phyloP scores from a whole-genome alignment of 2,113 vertebrate species.

The Crotalus viridis region DNA sequence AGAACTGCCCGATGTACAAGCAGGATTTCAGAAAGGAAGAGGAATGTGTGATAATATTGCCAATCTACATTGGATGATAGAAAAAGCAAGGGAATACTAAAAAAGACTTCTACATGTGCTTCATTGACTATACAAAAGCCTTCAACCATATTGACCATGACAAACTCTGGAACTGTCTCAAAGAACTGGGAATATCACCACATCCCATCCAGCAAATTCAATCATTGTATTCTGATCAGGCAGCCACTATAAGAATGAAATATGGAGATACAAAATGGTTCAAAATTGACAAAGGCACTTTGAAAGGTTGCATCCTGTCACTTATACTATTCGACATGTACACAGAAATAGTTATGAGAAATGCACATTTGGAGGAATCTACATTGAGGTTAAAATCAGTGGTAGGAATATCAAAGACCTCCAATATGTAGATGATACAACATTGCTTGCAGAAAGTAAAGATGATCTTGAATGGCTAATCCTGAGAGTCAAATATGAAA shows the following conservation, averaged over 20 bases:
- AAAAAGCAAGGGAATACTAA: neutral
- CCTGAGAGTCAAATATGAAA: no score
- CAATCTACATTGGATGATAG: neutral
- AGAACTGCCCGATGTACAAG: neutral
- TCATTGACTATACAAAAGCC: neutral
- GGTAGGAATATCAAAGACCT: neutral
- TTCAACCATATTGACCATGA: neutral
- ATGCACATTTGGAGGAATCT: neutral
- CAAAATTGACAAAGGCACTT: neutral
- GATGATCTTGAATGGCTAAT: no score
- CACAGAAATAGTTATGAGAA: neutral
- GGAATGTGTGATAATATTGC: neutral
- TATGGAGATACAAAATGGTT: neutral
- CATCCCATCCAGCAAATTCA: neutral
- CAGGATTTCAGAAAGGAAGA: neutral
- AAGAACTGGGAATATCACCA: neutral
- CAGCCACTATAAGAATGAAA: neutral
- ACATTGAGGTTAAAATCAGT: neutral
- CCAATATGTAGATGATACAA: no score
- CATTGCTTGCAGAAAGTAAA: no score
- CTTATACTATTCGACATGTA: neutral
- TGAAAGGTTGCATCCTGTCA: neutral
- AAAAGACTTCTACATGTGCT: neutral
- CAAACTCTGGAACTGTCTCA: neutral
- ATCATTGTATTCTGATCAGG: neutral